Base-by-base conservation (phyloP, 2,797 vertebrate genomes). In the Centropyge bicolor region DNA sequence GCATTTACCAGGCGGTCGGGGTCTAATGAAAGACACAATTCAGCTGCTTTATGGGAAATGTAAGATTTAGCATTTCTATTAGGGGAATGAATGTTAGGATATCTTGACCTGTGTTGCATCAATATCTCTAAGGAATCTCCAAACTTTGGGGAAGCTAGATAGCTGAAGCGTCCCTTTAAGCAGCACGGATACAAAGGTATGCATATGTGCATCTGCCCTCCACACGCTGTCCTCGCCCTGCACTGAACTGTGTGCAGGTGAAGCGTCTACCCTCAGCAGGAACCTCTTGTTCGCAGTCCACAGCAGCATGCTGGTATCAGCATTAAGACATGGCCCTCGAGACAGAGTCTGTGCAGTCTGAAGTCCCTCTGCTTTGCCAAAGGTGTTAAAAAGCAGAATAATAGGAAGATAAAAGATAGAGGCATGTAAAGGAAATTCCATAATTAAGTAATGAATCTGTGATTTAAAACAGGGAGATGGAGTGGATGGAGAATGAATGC, bases 401-500 rank as follows among this genome's bases (percentile, higher is more conserved):
- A 60, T 20, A 46, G 13, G 48, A 24, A 22, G 36, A 74, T 70
- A 43, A 82, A n/a, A 75, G 70, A 71, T 51, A 65, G 62, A 75
- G 62, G 65, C 13, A 55, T 40, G 48, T 78, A 82, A 78, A 73
- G 20, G n/a, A 78, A 72, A 70, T 67, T 31, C 31, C 71, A 55
- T 79, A 71, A 83, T 81, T 80, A 83, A 80, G 68, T 63, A 62
- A 85, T 80, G 56, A 85, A 82, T 89, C 80, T 69, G 71, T 57
- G 49, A n/a, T 87, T 85, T 86, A 80, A 83, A 78, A 70, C 46
- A 38, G 52, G n/a, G 11, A 51, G 52, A 73, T 67, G 56, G 46
- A 86, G 59, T 60, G 69, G 46, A 82, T 43, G 68, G 27, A 70
- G 20, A 82, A 85, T 74, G 63, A 88, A 80, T 74, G 70, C 63